Evolutionary conservation across 2,888 invertebrate genomes (phyloP).

Genomic region (Eupithecia insigniata): DNA sequence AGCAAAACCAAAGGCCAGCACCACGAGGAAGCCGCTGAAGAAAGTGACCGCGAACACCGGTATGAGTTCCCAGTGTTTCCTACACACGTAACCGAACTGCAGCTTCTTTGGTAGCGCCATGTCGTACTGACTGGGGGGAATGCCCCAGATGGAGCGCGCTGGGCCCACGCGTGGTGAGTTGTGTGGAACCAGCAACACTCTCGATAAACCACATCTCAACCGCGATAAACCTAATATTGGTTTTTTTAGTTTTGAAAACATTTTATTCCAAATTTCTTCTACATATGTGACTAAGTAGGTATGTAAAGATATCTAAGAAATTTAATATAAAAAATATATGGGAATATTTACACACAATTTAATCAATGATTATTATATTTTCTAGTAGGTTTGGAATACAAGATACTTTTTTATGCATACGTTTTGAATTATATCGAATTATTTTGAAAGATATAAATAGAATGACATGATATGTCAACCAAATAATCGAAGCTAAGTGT

Average conservation of each 20-base stretch:
- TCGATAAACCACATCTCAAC: not conserved
- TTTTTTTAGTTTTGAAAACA: not conserved
- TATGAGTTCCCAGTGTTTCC: conserved; percentile 68
- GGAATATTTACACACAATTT: not conserved
- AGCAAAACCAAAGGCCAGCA: conserved; percentile 55
- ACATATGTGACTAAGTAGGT: not conserved
- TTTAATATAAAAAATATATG: not conserved
- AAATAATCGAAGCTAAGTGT: too few relatives aligned
- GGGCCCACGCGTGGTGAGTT: conserved; percentile 38
- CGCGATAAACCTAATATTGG: not conserved
- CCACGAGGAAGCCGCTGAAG: conserved; percentile 47
- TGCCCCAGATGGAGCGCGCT: conserved; percentile 26
- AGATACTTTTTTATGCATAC: too few relatives aligned
- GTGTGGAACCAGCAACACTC: conserved; percentile 25
- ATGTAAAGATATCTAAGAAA: not conserved
- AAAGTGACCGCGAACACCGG: conserved; percentile 61
- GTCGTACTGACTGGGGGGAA: conserved; percentile 72
- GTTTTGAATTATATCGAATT: too few relatives aligned
- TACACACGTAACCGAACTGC: conserved; percentile 52
- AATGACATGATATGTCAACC: too few relatives aligned
- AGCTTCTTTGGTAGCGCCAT: conserved; percentile 57
- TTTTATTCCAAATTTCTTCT: not conserved
- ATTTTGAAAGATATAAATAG: too few relatives aligned
- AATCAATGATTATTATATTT: not conserved
- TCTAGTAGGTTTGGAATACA: not conserved